These are phyloP conservation scores for Calonectris borealis DNA, from an alignment of 2,113 vertebrate genomes.

Conservation along the genomic window DNA sequence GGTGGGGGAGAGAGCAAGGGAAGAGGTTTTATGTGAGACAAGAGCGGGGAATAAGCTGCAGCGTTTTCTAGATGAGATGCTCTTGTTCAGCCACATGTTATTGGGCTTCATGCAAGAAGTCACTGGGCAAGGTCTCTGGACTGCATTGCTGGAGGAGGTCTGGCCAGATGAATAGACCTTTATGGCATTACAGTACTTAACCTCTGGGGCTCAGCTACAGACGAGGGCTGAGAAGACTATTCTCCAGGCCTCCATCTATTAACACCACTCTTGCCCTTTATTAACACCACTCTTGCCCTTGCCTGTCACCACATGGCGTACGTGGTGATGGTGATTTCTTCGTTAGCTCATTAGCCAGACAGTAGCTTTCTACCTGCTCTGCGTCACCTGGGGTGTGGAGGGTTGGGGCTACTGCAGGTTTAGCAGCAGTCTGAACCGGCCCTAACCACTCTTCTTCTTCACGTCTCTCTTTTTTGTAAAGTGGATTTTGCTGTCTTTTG, in stretches of 20 bases:
- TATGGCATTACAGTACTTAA: neutral
- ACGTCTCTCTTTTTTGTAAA: neutral
- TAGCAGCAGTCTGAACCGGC: slow-evolving; percentile 61
- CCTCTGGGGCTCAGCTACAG: neutral
- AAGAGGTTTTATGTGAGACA: slow-evolving; percentile 41
- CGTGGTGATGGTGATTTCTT: neutral
- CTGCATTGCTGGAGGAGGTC: neutral
- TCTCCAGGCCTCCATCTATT: neutral
- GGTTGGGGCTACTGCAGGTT: neutral
- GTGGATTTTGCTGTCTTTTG: neutral
- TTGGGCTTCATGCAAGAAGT: slow-evolving; percentile 42
- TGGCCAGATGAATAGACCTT: neutral
- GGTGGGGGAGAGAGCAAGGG: slow-evolving; percentile 19
- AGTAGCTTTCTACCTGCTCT: neutral
- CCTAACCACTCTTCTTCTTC: slow-evolving; percentile 15
- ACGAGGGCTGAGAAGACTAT: neutral
- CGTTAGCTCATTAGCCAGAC: neutral
- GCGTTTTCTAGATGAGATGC: slow-evolving; percentile 35
- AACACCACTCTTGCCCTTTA: neutral
- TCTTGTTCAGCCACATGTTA: slow-evolving; percentile 39
- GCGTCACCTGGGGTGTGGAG: neutral
- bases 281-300: neutral
- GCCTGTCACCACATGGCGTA: neutral
- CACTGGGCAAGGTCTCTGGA: neutral
- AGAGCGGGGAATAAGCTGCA: slow-evolving; percentile 32